These are phyloP conservation scores for Alauda arvensis DNA, from an alignment of 2,797 vertebrate genomes.

Conservation along the genomic window DNA sequence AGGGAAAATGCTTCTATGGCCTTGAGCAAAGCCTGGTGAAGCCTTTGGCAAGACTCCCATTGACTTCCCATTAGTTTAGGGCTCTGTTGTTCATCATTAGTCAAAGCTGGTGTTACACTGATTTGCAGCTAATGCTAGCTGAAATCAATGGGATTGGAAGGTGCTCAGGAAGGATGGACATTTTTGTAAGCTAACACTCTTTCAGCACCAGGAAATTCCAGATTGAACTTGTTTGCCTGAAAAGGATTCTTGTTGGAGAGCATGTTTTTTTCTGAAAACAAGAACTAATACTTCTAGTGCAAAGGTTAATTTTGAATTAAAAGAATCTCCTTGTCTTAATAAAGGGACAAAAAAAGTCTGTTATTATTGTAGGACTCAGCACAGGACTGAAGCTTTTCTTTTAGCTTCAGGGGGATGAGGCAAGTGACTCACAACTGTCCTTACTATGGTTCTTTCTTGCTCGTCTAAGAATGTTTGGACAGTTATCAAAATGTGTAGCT, in stretches of 20 bases:
- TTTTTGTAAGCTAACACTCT: conserved; percentile 42
- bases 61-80: conserved; percentile 15
- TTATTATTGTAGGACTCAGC: not conserved
- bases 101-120: conserved; percentile 14
- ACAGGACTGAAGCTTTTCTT: not conserved
- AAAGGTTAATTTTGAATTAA: conserved; percentile 48
- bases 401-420: not conserved
- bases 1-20: conserved; percentile 15
- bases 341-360: not conserved
- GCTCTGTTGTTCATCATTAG: not conserved
- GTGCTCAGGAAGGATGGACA: conserved; percentile 30
- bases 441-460: not conserved
- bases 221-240: conserved; percentile 40
- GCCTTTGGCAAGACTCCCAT: not conserved
- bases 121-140: conserved; percentile 15
- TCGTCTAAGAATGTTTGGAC: not conserved
- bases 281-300: conserved; percentile 40
- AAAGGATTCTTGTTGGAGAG: conserved; percentile 50
- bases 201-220: conserved; percentile 43
- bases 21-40: not conserved
- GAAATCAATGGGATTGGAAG: conserved; percentile 36
- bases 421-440: not conserved
- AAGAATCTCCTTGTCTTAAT: conserved; percentile 5
- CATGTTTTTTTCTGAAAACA: conserved; percentile 10
- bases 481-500: not conserved